Base-by-base conservation (phyloP, 2,113 vertebrate species). In the Dromiciops gliroides region DNA sequence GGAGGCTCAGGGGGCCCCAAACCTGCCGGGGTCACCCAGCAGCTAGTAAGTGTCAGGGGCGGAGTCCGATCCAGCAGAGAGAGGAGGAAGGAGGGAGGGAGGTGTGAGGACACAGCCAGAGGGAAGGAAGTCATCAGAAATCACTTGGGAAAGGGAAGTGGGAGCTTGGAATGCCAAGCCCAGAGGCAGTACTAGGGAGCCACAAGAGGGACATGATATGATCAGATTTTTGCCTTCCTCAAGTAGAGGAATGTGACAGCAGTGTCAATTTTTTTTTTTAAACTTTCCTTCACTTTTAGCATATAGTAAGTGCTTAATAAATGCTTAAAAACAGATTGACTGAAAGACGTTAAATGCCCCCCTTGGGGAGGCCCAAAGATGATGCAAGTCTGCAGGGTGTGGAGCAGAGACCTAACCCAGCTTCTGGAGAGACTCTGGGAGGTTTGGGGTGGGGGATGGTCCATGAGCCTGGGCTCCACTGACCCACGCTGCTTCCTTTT, bases 201-300 rank as follows among this genome's bases (percentile, higher is more conserved):
- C 67, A 19, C 28, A 37, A 11, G 11, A 67, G 28, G 10, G 56
- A 28, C 26, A 0, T 10, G 2, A 53, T 26, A 2, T 19, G 24
- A 25, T 26, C 52, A 26, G 52, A 8, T 7, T 1, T 2, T 1
- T 2, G 24, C 24, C 5, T 8, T 0, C n/a, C n/a, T 25, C 24
- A 53, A 24, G 52, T 5, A 6, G 24, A 25, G 52, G 52, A 53
- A 26, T 2, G 24, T 26, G 24, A 23, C 7, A 8, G 52, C 25
- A 53, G 26, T 26, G 52, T 8, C 23, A 25, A 53, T 24, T 52
- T 14, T 52, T 23, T 1, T 16, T 52, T 23, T 1, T 16, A 51
- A 51, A 51, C 51, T 16, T 51, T 60, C 31, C 28, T 60, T 31
- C 31, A 60, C 56, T 60, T 60, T 31, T 12, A 31, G 56, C 10